A percentile compares a stretch with the other conserved stretches of the same genome.
Conservation (phyloP, 2,888 invertebrate species). For the Hirudinaria manillensis region DNA sequence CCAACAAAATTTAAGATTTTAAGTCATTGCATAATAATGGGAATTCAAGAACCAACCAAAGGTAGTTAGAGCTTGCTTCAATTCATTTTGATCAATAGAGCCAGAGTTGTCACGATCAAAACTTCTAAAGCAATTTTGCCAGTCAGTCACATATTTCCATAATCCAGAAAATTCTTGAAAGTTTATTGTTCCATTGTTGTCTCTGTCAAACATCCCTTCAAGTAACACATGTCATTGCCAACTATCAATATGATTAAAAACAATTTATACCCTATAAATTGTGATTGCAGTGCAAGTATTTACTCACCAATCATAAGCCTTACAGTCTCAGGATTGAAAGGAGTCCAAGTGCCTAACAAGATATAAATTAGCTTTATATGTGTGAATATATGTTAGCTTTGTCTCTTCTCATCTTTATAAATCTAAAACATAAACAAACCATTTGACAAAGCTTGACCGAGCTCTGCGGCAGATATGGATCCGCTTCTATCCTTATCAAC, state of each 20-base stretch:
- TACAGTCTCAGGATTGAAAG: constrained; percentile 95
- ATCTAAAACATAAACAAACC: constrained; percentile 55
- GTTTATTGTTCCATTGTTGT: constrained; percentile 78
- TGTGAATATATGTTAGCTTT: neutral
- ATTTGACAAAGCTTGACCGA: constrained; percentile 86
- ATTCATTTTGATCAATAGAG: constrained; percentile 80
- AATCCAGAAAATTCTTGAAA: constrained; percentile 91
- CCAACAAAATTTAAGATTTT: neutral
- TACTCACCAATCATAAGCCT: constrained; percentile 82
- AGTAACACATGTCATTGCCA: neutral
- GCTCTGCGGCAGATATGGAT: constrained; percentile 77
- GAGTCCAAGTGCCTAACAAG: constrained; percentile 74
- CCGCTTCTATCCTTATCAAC: constrained; percentile 66
- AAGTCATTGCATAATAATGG: neutral
- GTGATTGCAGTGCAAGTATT: neutral
- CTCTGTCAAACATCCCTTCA: constrained; percentile 80
- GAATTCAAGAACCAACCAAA: constrained; percentile 64
- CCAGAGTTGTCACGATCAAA: constrained; percentile 84
- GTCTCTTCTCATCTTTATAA: neutral
- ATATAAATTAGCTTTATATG: neutral
- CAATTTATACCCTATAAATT: neutral
- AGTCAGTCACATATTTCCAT: constrained; percentile 96
- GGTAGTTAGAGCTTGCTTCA: constrained; percentile 79
- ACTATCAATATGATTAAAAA: neutral
- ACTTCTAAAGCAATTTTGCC: constrained; percentile 89